A percentile compares a stretch with the other conserved stretches of the same genome.
phyloP scores from a whole-genome alignment of 2,113 vertebrate genomes.

The Archilochus colubris region DNA sequence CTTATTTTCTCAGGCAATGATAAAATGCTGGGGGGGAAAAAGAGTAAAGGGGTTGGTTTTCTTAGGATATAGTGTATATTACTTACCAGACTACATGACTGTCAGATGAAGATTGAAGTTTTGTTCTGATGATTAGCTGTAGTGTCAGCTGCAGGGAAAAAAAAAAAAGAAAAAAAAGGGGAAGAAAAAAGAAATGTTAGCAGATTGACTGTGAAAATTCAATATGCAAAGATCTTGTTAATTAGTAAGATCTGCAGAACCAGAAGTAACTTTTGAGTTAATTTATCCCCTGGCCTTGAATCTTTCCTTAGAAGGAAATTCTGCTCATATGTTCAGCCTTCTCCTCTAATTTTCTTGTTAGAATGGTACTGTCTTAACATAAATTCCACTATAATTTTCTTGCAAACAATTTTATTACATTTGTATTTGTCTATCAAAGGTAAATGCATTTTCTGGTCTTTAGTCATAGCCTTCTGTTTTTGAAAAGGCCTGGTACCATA shows the following conservation, averaged over 20 bases:
- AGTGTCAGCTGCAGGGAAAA: neutral
- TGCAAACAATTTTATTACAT: neutral
- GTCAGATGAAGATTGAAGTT: conserved; percentile 43
- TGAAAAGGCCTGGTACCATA: neutral
- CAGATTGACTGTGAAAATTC: conserved; percentile 49
- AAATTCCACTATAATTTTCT: conserved; percentile 31
- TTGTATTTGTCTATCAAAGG: neutral
- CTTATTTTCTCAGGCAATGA: neutral
- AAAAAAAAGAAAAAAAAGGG: neutral
- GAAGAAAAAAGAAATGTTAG: neutral
- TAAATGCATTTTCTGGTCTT: conserved; percentile 20
- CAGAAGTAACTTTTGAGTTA: conserved; percentile 61
- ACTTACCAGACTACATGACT: neutral
- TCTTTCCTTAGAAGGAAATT: conserved; percentile 45
- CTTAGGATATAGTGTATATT: neutral
- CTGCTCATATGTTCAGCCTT: neutral
- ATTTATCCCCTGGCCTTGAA: conserved; percentile 47
- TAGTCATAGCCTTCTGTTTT: neutral
- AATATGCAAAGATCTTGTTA: conserved; percentile 50
- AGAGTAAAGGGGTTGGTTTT: neutral
- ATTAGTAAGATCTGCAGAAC: conserved; percentile 61
- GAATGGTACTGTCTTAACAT: neutral
- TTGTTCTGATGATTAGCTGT: conserved; percentile 50
- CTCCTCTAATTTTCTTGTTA: neutral
- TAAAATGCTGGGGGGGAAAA: neutral